Evolutionary conservation across 1,140 invertebrate species (phyloP).

Genomic region (Papilio xuthus): DNA sequence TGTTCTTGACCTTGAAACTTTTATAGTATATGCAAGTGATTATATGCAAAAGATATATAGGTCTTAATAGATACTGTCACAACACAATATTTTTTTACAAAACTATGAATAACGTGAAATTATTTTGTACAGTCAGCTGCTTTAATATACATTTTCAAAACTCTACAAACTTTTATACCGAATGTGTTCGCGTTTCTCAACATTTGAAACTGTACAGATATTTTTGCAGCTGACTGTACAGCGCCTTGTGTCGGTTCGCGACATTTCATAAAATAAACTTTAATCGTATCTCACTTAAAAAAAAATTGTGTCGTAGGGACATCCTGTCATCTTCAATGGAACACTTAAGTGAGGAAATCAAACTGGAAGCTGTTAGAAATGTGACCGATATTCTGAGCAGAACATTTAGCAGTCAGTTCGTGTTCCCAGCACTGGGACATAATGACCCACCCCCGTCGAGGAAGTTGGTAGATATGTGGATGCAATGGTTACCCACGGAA

Average conservation of each 20-base stretch:
- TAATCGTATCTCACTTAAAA: not conserved
- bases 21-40: not conserved
- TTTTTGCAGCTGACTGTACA: not conserved
- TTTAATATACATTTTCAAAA: no score
- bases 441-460: slow-evolving; percentile 86
- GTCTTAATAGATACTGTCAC: no score
- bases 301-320: slow-evolving; percentile 55
- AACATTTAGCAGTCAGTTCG: slow-evolving; percentile 90
- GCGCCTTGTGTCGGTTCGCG: not conserved
- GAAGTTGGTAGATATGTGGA: slow-evolving; percentile 88
- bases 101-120: no score
- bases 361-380: slow-evolving; percentile 87
- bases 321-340: slow-evolving; percentile 77
- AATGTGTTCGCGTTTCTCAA: no score
- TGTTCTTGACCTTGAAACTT: not conserved
- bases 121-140: no score
- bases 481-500: slow-evolving; percentile 90
- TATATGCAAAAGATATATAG: no score
- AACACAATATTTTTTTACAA: no score
- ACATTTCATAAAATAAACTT: not conserved
- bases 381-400: slow-evolving; percentile 88
- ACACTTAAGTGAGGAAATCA: slow-evolving; percentile 82
- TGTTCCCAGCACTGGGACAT: slow-evolving; percentile 91
- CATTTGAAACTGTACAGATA: no score
- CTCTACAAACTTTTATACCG: no score